These are phyloP conservation scores for Lepas anatifera DNA, from an alignment of 2,888 invertebrate species.

Conservation along the genomic window DNA sequence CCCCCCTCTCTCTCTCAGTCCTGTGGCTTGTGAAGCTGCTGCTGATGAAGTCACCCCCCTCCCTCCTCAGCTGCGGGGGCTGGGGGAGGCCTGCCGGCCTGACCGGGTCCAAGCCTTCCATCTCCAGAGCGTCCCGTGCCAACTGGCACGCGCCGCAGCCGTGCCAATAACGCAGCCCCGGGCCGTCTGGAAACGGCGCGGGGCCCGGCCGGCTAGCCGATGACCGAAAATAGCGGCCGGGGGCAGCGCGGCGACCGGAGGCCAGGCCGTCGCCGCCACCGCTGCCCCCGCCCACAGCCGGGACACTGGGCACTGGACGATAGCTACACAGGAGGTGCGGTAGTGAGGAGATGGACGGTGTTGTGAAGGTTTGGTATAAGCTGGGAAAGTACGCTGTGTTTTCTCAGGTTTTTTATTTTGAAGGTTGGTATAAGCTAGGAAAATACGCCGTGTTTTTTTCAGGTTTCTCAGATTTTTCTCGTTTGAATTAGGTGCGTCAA, in stretches of 20 bases:
- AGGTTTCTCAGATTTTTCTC: too few relatives aligned
- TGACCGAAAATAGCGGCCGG: neutral
- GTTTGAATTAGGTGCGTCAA: too few relatives aligned
- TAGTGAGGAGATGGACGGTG: too few relatives aligned
- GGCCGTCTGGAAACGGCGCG: neutral
- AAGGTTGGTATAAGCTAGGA: too few relatives aligned
- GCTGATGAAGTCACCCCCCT: too few relatives aligned
- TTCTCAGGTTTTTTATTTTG: too few relatives aligned
- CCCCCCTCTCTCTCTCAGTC: neutral
- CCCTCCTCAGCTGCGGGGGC: neutral
- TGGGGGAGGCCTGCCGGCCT: neutral
- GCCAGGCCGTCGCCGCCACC: neutral
- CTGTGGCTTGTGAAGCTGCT: too few relatives aligned
- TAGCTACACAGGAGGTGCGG: too few relatives aligned
- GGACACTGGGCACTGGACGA: too few relatives aligned
- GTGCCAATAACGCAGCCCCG: neutral
- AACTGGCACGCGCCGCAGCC: neutral
- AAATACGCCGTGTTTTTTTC: too few relatives aligned
- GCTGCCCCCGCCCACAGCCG: neutral
- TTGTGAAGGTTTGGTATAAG: too few relatives aligned
- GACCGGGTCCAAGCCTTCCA: conserved; percentile 4
- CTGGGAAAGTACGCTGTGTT: too few relatives aligned
- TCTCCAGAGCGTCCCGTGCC: neutral
- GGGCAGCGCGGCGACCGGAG: neutral
- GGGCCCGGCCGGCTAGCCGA: neutral